phyloP scores from a whole-genome alignment of 2,888 invertebrate genomes.

The Acleris emargana region DNA sequence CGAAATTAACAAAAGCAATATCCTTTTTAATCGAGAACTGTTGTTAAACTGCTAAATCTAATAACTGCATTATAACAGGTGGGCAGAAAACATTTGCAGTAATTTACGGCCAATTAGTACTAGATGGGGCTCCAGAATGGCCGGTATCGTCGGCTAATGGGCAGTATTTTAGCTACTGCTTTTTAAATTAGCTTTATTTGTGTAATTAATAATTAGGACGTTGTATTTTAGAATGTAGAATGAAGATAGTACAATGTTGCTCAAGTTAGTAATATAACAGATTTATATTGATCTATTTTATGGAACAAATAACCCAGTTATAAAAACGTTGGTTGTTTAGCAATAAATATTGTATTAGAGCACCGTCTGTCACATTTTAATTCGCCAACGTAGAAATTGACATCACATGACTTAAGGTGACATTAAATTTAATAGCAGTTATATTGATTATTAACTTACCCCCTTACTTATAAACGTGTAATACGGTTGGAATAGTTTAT shows the following conservation, averaged over 20 bases:
- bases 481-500: too few relatives aligned
- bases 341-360: too few relatives aligned
- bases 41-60: conserved; percentile 8
- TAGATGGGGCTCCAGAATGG: conserved; percentile 25
- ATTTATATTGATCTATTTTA: background rate
- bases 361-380: too few relatives aligned
- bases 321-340: too few relatives aligned
- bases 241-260: background rate
- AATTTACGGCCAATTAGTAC: conserved; percentile 34
- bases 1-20: background rate
- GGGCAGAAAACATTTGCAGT: conserved; percentile 27
- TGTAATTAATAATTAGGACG: conserved; percentile 27
- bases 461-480: too few relatives aligned
- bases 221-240: conserved; percentile 1
- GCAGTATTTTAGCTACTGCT: conserved; percentile 20
- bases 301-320: too few relatives aligned
- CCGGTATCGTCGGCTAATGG: conserved; percentile 30
- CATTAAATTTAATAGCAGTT: too few relatives aligned
- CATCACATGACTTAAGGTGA: too few relatives aligned
- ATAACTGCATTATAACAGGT: conserved; percentile 30
- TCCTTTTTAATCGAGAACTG: conserved; percentile 1
- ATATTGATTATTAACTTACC: too few relatives aligned
- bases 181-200: conserved; percentile 30
- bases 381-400: too few relatives aligned
- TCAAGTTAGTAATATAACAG: background rate